These are phyloP conservation scores for Abrostola tripartita DNA, from an alignment of 2,888 invertebrate genomes.

Conservation along the genomic window DNA sequence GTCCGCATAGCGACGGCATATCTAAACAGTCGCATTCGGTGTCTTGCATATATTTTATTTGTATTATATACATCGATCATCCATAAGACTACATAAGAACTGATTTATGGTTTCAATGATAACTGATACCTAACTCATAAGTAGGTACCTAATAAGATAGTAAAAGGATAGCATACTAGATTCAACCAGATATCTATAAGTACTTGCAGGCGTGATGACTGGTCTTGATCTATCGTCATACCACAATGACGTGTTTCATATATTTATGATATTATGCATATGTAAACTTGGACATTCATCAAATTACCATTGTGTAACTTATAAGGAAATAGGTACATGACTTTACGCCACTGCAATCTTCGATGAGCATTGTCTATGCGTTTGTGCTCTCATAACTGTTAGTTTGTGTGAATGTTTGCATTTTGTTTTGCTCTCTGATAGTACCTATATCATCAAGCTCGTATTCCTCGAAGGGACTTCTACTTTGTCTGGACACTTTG, in stretches of 20 bases:
- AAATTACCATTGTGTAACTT: not conserved
- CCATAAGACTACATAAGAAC: constrained; percentile 6
- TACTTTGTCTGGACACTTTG: too few relatives aligned
- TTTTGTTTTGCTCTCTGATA: too few relatives aligned
- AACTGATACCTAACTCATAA: not conserved
- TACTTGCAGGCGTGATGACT: not conserved
- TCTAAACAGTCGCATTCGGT: not conserved
- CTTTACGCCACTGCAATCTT: constrained; percentile 6
- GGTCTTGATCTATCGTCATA: not conserved
- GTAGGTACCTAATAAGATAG: not conserved
- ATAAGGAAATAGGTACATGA: not conserved
- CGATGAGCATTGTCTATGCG: not conserved
- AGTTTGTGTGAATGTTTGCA: too few relatives aligned
- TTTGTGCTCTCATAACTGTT: too few relatives aligned
- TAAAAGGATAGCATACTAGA: not conserved
- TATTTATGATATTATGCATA: not conserved
- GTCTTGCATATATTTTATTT: not conserved
- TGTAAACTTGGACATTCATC: constrained; percentile 3
- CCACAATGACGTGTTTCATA: not conserved
- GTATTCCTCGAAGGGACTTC: too few relatives aligned
- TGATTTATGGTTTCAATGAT: constrained; percentile 21
- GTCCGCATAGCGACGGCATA: constrained; percentile 19
- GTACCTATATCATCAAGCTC: too few relatives aligned
- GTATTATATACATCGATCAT: not conserved
- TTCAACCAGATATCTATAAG: not conserved